Evolutionary conservation across 2,113 vertebrate species (phyloP).

Genomic region (Anhinga anhinga): DNA sequence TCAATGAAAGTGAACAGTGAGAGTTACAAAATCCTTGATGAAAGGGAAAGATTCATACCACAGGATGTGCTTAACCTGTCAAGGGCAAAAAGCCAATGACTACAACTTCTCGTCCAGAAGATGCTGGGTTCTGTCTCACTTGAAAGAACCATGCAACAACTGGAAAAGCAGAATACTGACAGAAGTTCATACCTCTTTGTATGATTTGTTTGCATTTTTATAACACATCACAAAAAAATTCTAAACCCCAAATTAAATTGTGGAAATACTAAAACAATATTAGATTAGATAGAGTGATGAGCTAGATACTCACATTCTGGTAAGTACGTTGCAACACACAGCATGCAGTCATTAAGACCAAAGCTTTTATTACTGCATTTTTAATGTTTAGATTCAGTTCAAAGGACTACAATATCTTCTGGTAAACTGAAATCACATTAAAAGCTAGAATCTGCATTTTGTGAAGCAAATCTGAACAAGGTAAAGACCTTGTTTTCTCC

Average conservation of each 20-base stretch:
- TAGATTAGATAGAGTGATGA: not conserved
- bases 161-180: not conserved
- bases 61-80: not conserved
- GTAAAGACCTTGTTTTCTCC: not conserved
- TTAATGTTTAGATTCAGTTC: not conserved
- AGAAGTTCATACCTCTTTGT: not conserved
- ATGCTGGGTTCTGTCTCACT: fast-evolving
- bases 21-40: not conserved
- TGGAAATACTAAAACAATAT: not conserved
- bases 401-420: not conserved
- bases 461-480: not conserved
- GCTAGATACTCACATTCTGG: not conserved
- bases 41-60: not conserved
- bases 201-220: not conserved
- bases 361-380: not conserved
- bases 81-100: not conserved
- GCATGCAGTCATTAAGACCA: not conserved
- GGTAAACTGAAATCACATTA: not conserved
- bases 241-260: not conserved
- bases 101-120: not conserved
- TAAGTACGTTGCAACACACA: not conserved
- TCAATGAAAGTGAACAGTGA: not conserved
- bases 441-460: not conserved
- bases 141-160: not conserved
- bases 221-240: not conserved